These are phyloP conservation scores for Apoda limacodes DNA, from an alignment of 2,888 invertebrate genomes.

Conservation along the genomic window DNA sequence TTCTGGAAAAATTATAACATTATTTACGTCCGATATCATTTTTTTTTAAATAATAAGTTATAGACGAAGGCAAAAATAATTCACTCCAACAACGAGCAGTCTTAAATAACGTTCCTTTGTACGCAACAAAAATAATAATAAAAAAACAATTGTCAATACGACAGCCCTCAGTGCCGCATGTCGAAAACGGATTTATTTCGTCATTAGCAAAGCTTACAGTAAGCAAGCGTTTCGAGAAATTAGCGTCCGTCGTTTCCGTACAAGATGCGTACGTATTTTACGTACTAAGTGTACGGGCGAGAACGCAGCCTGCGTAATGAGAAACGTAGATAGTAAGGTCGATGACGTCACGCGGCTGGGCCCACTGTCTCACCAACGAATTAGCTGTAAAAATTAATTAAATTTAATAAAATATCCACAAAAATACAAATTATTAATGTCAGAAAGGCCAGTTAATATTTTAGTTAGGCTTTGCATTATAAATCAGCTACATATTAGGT, in stretches of 20 bases:
- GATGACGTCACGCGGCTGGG: too few relatives aligned
- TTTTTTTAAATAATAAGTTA: constrained; percentile 39
- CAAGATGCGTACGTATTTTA: constrained; percentile 2
- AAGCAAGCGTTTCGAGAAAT: constrained; percentile 62
- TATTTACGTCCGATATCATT: too few relatives aligned
- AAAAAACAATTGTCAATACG: constrained; percentile 38
- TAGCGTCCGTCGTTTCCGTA: constrained; percentile 29
- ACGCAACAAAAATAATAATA: constrained; percentile 58
- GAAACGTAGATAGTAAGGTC: constrained; percentile 20
- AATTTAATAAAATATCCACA: too few relatives aligned
- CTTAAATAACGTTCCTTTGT: constrained; percentile 59
- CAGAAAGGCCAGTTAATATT: too few relatives aligned
- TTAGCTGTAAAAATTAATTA: too few relatives aligned
- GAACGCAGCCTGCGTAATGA: constrained; percentile 21
- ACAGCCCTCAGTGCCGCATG: constrained; percentile 27
- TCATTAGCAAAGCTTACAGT: constrained; percentile 63
- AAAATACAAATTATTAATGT: too few relatives aligned
- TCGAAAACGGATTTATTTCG: constrained; percentile 47
- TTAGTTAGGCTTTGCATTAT: too few relatives aligned
- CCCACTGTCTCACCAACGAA: too few relatives aligned
- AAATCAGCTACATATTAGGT: too few relatives aligned
- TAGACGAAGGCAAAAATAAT: constrained; percentile 54
- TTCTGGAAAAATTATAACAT: too few relatives aligned
- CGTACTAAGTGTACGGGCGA: too few relatives aligned
- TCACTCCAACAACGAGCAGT: constrained; percentile 62